phyloP scores from a whole-genome alignment of 2,797 vertebrate species.

The Siniperca undulata region DNA sequence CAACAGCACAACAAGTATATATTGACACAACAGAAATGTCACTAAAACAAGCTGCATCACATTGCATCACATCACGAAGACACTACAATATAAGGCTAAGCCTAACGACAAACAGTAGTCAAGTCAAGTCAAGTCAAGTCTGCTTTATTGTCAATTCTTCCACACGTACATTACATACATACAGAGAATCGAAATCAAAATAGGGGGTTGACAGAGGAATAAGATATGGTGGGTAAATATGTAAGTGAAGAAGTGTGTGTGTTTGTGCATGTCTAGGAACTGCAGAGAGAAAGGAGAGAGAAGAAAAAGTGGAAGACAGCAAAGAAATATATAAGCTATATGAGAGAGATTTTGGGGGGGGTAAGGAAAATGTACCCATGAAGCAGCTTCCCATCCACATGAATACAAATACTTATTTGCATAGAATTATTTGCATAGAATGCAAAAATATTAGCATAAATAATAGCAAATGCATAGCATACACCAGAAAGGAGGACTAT shows the following conservation, averaged over 20 bases:
- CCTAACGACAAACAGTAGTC: not conserved
- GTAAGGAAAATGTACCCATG: not conserved
- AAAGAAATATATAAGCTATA: not conserved
- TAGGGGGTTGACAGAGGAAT: too few species aligned
- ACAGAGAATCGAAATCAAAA: too few species aligned
- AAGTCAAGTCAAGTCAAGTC: too few species aligned
- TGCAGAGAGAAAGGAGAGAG: not conserved
- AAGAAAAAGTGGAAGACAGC: not conserved
- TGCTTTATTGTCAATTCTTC: too few species aligned
- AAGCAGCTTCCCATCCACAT: not conserved
- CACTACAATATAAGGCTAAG: not conserved
- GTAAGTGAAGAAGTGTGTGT: not conserved
- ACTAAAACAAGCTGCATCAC: not conserved
- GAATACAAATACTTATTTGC: not conserved
- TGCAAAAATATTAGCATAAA: not conserved
- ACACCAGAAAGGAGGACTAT: not conserved
- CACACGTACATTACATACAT: too few species aligned
- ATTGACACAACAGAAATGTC: not conserved
- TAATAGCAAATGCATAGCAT: not conserved
- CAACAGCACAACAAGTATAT: not conserved
- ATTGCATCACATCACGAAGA: not conserved
- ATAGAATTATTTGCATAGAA: not conserved
- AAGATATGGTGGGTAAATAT: not conserved
- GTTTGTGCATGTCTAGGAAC: not conserved
- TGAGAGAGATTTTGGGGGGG: not conserved